Conservation (phyloP, 2,113 vertebrate genomes). For the Poecile atricapillus region DNA sequence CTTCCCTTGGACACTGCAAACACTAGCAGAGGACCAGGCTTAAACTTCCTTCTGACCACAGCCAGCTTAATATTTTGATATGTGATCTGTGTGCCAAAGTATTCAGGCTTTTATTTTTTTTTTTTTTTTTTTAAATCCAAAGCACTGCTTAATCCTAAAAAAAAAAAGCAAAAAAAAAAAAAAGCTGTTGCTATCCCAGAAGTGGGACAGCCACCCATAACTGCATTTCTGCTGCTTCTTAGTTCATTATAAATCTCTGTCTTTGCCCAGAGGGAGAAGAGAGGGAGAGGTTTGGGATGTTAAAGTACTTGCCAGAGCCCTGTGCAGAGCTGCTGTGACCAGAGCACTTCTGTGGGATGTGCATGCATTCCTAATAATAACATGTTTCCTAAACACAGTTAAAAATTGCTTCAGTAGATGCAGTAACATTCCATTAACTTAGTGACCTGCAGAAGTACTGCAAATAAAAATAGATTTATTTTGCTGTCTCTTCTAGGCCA, state of each 20-base stretch:
- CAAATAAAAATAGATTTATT: slow-evolving; percentile 24
- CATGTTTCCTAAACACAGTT: slow-evolving; percentile 13
- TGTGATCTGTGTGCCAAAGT: neutral
- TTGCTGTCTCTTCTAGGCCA: neutral
- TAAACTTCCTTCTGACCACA: neutral
- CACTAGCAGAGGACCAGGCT: neutral
- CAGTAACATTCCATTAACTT: slow-evolving; percentile 2
- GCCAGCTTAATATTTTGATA: neutral
- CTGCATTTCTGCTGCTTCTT: neutral
- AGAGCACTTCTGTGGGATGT: neutral
- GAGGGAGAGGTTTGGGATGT: neutral
- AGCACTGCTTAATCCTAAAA: neutral
- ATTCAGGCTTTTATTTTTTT: neutral
- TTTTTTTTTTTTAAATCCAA: too few species aligned
- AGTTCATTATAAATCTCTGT: neutral
- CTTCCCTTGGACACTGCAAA: neutral
- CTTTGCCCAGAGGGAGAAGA: neutral
- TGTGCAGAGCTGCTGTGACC: neutral
- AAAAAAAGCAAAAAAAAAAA: neutral
- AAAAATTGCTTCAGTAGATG: neutral
- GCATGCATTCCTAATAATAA: neutral
- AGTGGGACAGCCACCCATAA: neutral
- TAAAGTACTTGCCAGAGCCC: neutral
- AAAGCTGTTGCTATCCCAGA: neutral
- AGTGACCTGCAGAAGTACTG: neutral